A percentile compares a stretch with the other conserved stretches of the same genome.
Evolutionary conservation across 2,113 vertebrate genomes (phyloP).

Genomic region (Jacana jacana): DNA sequence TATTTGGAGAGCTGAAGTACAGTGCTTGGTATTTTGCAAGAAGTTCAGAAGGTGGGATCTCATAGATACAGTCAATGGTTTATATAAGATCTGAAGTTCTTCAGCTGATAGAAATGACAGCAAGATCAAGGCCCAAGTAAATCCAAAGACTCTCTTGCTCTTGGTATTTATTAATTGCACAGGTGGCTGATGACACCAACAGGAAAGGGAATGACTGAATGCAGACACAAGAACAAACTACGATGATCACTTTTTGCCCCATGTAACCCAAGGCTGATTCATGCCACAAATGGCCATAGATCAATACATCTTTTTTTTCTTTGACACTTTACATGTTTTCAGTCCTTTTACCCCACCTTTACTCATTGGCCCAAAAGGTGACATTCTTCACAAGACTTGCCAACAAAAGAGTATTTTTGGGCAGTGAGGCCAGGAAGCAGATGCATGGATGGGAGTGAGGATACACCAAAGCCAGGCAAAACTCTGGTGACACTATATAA

Average conservation of each 20-base stretch:
- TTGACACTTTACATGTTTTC: neutral
- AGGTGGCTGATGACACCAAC: accelerated
- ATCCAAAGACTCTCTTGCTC: neutral
- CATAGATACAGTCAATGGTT: neutral
- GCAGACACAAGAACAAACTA: neutral
- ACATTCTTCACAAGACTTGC: neutral
- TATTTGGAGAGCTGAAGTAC: neutral
- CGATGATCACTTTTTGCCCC: neutral
- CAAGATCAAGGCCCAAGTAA: neutral
- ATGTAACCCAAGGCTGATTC: neutral
- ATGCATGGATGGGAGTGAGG: neutral
- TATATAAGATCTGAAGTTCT: neutral
- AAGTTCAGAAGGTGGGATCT: neutral
- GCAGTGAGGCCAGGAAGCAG: neutral
- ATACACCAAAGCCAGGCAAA: neutral
- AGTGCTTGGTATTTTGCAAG: neutral
- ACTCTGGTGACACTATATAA: neutral
- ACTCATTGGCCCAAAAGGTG: neutral
- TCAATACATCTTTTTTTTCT: neutral
- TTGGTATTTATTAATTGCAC: neutral
- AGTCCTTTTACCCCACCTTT: neutral
- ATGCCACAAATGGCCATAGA: neutral
- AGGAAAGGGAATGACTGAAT: neutral
- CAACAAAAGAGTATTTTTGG: neutral
- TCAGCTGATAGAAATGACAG: neutral